Evolutionary conservation across 2,888 invertebrate species (phyloP).

Genomic region (Yponomeuta cagnagella): DNA sequence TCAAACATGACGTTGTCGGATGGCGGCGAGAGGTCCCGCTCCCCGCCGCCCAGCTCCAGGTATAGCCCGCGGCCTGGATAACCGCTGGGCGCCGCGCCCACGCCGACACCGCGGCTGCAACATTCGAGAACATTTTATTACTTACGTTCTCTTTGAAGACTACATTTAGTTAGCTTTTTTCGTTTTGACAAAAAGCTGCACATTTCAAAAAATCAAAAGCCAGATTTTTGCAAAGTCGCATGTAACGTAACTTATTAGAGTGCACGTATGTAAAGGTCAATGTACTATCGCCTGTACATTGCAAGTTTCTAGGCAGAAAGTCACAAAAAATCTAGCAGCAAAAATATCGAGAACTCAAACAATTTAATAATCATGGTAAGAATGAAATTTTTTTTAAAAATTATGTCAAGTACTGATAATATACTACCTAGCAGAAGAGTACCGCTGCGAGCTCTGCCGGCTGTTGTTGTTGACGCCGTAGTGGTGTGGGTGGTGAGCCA

Average conservation of each 20-base stretch:
- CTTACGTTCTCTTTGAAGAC: not conserved
- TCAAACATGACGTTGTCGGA: constrained; percentile 96
- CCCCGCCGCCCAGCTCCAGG: constrained; percentile 77
- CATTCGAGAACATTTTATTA: not conserved
- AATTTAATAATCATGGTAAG: too few species aligned
- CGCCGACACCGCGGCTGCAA: constrained; percentile 59
- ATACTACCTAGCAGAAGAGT: constrained; percentile 76
- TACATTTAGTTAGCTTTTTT: not conserved
- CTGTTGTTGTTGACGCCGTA: constrained; percentile 76
- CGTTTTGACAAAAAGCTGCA: too few species aligned
- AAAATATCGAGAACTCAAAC: too few species aligned
- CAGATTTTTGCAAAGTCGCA: too few species aligned
- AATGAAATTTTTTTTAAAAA: too few species aligned
- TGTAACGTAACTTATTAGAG: too few species aligned
- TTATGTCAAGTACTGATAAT: too few species aligned
- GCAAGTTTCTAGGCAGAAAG: too few species aligned
- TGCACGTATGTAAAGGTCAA: too few species aligned
- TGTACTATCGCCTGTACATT: too few species aligned
- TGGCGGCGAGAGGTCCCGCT: constrained; percentile 87
- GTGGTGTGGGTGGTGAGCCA: constrained; percentile 60
- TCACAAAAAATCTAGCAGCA: too few species aligned
- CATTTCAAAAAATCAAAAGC: too few species aligned
- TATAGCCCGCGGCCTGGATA: constrained; percentile 85
- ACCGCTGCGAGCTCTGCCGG: constrained; percentile 81
- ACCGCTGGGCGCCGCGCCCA: constrained; percentile 69